A percentile compares a stretch with the other conserved stretches of the same genome.
Conservation (phyloP, 2,797 vertebrate genomes). For the Myripristis murdjan region DNA sequence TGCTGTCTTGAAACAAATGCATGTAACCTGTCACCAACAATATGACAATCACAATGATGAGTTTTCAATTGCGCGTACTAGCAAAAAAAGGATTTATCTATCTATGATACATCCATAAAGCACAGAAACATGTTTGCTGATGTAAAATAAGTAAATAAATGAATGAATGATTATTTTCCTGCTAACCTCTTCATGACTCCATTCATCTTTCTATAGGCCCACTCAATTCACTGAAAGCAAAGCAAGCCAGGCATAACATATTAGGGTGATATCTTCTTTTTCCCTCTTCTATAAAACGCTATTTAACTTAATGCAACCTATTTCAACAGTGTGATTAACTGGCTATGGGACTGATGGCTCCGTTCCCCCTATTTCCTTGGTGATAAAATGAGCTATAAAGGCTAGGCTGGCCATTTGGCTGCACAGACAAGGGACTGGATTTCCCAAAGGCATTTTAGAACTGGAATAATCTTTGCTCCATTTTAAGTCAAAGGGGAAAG, state of each 20-base stretch:
- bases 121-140: no score
- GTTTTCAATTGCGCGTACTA: constrained; percentile 6
- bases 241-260: constrained; percentile 34
- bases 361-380: constrained; percentile 36
- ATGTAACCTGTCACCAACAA: not conserved
- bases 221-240: constrained; percentile 18
- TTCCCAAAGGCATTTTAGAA: constrained; percentile 47
- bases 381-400: constrained; percentile 55
- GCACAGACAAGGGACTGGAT: constrained; percentile 13
- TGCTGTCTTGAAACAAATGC: no score
- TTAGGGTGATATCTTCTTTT: constrained; percentile 16
- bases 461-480: constrained; percentile 37
- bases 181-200: not conserved
- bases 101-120: not conserved
- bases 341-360: constrained; percentile 40
- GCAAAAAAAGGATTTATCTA: constrained; percentile 7
- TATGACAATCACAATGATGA: not conserved
- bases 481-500: constrained; percentile 25
- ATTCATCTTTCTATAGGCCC: constrained; percentile 17
- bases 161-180: constrained; percentile 2
- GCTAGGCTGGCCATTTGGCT: constrained; percentile 52
- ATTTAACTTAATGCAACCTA: constrained; percentile 37
- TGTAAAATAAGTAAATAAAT: no score
- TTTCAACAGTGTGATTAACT: constrained; percentile 56
- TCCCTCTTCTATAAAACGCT: constrained; percentile 16